Base-by-base conservation (phyloP, 2,113 vertebrate species). In the Anhinga rufa region DNA sequence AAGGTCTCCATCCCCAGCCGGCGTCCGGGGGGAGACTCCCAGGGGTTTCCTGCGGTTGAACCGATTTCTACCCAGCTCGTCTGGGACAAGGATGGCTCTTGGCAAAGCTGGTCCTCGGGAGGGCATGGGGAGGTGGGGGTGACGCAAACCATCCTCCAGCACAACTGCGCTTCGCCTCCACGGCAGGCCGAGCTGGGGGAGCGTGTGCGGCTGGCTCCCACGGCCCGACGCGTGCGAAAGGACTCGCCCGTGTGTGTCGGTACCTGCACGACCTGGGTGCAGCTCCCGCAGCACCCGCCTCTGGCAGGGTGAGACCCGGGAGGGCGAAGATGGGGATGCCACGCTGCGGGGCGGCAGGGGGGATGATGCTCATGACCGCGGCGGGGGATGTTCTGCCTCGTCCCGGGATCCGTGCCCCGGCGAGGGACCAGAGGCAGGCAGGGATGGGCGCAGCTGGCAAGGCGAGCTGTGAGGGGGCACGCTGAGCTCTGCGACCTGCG, bases 81-180 rank as follows among this genome's bases (percentile, higher is more conserved):
- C 1, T 14, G 24, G 31, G 42, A 44, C 14, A 7, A 44, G 34
- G 17, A 18, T 16, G 49, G 10, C 18, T 29, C n/a, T 62, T 61
- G 11, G n/a, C 48, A 48, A 48, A 55, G 48, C n/a, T 9, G 22
- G 40, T 20, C 14, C 31, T 54, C 2, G 2, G 32, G 32, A 29
- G 9, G 28, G 57, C 29, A 19, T 0, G 11, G 34, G 9, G 69
- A 60, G n/a, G n/a, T n/a, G n/a, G 38, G 38, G 20, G 21, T 17
- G 15, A 24, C 3, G 10, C 40, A 55, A 28, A 13, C 12, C 28
- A 4, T 32, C 20, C 32, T 26, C n/a, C 52, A n/a, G 54, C 26
- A 9, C 26, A 51, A 19, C 49, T 1, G 40, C 1, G 1, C 55
- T 46, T 44, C 1, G 1, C 26, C 32, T 34, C 16, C 2, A 0